Conservation (phyloP, 2,113 vertebrate species). For the Laticauda colubrina region DNA sequence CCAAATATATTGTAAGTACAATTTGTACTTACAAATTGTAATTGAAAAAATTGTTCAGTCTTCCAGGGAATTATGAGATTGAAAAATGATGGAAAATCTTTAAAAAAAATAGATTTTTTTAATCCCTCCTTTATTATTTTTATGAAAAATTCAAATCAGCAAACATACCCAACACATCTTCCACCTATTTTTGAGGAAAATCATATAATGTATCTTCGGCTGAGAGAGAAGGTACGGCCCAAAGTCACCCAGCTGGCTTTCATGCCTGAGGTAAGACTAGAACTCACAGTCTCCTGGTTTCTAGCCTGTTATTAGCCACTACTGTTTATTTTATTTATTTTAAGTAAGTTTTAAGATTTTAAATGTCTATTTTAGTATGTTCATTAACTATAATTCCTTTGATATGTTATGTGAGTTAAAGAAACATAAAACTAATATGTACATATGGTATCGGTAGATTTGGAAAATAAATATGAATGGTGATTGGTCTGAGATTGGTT, state of each 20-base stretch:
- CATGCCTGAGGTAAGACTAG: background rate
- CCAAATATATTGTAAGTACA: background rate
- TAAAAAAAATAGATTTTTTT: background rate
- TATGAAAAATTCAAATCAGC: background rate
- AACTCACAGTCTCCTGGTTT: background rate
- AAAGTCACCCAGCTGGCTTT: background rate
- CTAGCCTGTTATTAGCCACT: background rate
- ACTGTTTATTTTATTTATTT: background rate
- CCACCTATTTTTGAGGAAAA: background rate
- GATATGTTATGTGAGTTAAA: background rate
- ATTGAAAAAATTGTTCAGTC: background rate
- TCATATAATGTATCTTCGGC: background rate
- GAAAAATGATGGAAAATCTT: background rate
- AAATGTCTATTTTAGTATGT: background rate
- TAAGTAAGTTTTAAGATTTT: background rate
- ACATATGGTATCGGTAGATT: background rate
- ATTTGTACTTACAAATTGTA: background rate
- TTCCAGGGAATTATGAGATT: background rate
- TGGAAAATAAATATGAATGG: conserved; percentile 28
- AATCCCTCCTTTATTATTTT: background rate
- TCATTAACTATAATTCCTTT: background rate
- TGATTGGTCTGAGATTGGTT: conserved; percentile 20
- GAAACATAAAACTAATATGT: background rate
- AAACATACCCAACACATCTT: background rate
- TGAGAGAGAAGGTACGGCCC: background rate